Conservation (phyloP, 2,888 invertebrate genomes). For the Zygaena filipendulae region DNA sequence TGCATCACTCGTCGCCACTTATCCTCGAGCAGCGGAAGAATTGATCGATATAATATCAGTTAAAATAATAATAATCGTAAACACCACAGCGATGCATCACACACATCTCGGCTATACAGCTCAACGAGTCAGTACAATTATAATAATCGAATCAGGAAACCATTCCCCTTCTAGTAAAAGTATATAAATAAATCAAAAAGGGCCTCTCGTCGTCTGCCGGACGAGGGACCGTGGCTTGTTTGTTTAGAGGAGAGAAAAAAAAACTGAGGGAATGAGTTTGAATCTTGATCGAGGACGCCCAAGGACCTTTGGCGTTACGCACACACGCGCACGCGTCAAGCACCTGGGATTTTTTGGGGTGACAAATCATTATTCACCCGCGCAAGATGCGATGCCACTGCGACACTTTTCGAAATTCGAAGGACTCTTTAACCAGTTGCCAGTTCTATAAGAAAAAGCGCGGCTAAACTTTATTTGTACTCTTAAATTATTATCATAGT, state of each 20-base stretch:
- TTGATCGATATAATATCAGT: constrained; percentile 15
- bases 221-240: constrained; percentile 30
- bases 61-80: constrained; percentile 19
- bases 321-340: constrained; percentile 14
- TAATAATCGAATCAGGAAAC: constrained; percentile 55
- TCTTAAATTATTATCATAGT: too few species aligned
- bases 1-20: constrained; percentile 14
- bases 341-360: constrained; percentile 26
- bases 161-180: constrained; percentile 31
- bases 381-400: constrained; percentile 16
- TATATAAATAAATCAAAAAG: constrained; percentile 49
- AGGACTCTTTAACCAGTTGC: too few species aligned
- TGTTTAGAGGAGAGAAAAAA: too few species aligned
- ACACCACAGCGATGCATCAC: constrained; percentile 14
- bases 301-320: too few species aligned
- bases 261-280: too few species aligned
- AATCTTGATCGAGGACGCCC: too few species aligned
- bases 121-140: constrained; percentile 34
- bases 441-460: too few species aligned
- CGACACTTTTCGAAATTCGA: too few species aligned
- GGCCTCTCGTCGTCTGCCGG: constrained; percentile 26
- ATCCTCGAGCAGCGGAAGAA: too few species aligned
- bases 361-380: constrained; percentile 30
- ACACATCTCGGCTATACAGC: constrained; percentile 20
- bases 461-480: too few species aligned